Evolutionary conservation across 2,113 vertebrate species (phyloP).

Genomic region (Eulacestoma nigropectus): DNA sequence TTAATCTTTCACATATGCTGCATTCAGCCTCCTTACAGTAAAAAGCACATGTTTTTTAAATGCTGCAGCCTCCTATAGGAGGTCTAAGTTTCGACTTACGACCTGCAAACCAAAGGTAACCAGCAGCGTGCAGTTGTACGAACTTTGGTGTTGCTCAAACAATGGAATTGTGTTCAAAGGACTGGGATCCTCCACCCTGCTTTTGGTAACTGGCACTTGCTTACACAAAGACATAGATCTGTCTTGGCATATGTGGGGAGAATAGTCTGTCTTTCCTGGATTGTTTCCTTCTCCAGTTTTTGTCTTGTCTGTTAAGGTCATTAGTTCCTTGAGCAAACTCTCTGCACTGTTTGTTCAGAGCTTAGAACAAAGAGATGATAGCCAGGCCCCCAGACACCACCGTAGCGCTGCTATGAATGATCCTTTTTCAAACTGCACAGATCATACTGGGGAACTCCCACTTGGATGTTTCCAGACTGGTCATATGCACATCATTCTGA

Average conservation of each 20-base stretch:
- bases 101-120: background rate
- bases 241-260: background rate
- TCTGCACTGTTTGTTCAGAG: conserved; percentile 20
- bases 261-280: background rate
- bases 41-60: background rate
- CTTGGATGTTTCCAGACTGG: conserved; percentile 15
- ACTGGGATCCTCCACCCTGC: background rate
- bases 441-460: conserved; percentile 19
- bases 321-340: background rate
- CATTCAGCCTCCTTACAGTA: background rate
- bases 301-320: conserved; percentile 48
- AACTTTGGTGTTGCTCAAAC: background rate
- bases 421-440: background rate
- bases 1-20: conserved; percentile 49
- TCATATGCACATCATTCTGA: conserved; percentile 27
- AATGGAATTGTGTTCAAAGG: background rate
- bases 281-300: conserved; percentile 23
- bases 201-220: background rate
- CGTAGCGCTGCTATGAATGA: background rate
- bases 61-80: background rate
- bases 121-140: accelerated
- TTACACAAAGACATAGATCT: background rate
- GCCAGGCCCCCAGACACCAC: conserved; percentile 10
- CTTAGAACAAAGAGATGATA: conserved; percentile 45
- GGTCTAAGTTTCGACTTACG: background rate